Base-by-base conservation (phyloP, 2,888 invertebrate genomes). In the Archaeoteleia sp. region DNA sequence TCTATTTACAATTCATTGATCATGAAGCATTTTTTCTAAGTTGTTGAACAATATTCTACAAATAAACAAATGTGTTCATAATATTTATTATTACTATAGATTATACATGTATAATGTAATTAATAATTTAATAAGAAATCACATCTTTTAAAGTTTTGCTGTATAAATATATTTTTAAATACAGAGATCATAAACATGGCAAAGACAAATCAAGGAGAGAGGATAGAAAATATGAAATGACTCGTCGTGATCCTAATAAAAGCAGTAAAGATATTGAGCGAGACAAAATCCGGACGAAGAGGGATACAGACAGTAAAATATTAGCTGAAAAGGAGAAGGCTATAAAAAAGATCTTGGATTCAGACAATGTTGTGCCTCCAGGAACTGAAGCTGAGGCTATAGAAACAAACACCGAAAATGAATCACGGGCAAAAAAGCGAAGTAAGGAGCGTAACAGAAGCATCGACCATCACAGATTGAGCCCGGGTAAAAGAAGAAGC, bases 301-400 rank as follows among this genome's bases (percentile, higher is more conserved):
- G 78, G 23, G 82, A 84, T 13, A 80, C 72, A 0, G 84, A 84
- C 1, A 84, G 71, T 61, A 85, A 85, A 58, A 81, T 83, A 0
- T 72, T 85, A 0, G 85, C 84, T 0, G 85, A 83, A 51, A 84
- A 84, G 37, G 84, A 85, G 15, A 85, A 84, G 51, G 85, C 85
- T 0, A 83, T 85, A 7, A 85, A 85, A 46, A 73, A 80, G 48
- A 70, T 85, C 1, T 58, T 85, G 32, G 85, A 85, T 30, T 85
- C 85, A 0, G 83, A 83, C 14, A 72, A 80, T 8, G 78, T 84
- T 1, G 82, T 85, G 6, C 85, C 85, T 1, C 85, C 85, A 0
- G 85, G 85, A 12, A 85, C 85, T 0, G 85, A 85, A 69, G 73
- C 71, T 3, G 85, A 85, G 57, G 83, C 79, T 0, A 80, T 85